A percentile compares a stretch with the other conserved stretches of the same genome.
phyloP scores from a whole-genome alignment of 2,888 invertebrate genomes.

The Tricholauxania praeusta region DNA sequence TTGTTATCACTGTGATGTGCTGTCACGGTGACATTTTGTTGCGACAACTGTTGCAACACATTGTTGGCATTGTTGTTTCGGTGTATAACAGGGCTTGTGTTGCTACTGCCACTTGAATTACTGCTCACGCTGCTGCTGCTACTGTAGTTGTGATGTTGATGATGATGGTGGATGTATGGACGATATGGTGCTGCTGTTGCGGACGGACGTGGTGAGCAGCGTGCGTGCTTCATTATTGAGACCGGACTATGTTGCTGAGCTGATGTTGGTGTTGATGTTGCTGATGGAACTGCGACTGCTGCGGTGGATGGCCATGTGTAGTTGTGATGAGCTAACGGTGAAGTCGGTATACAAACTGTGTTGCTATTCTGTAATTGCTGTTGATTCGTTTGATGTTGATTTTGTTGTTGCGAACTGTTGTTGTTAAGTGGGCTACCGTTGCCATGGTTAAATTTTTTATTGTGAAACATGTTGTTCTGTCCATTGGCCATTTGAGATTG shows the following conservation, averaged over 20 bases:
- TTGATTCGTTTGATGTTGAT: constrained; percentile 49
- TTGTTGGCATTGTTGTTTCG: constrained; percentile 62
- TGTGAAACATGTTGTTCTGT: constrained; percentile 47
- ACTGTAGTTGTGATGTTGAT: constrained; percentile 55
- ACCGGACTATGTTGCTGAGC: constrained; percentile 54
- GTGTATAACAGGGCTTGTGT: constrained; percentile 51
- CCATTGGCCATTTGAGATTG: constrained; percentile 62
- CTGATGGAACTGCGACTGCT: constrained; percentile 49
- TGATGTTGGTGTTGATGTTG: constrained; percentile 43
- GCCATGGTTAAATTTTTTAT: constrained; percentile 50
- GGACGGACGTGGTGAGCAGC: constrained; percentile 77
- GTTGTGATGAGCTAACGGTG: constrained; percentile 66
- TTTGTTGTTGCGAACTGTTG: constrained; percentile 55
- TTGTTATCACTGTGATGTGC: constrained; percentile 55
- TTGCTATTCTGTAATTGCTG: constrained; percentile 57
- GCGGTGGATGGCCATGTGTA: constrained; percentile 63
- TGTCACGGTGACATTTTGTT: constrained; percentile 64
- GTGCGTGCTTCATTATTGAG: constrained; percentile 77
- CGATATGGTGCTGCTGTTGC: constrained; percentile 68
- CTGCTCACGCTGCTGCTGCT: constrained; percentile 57
- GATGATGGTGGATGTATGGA: constrained; percentile 64
- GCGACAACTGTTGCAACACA: constrained; percentile 64
- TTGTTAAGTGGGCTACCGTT: constrained; percentile 45
- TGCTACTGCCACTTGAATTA: constrained; percentile 44
- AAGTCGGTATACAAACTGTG: constrained; percentile 65